Percentiles rank a stretch among this genome's conserved stretches.
phyloP scores from a whole-genome alignment of 1,140 invertebrate genomes.

The Zaprionus nigranus region DNA sequence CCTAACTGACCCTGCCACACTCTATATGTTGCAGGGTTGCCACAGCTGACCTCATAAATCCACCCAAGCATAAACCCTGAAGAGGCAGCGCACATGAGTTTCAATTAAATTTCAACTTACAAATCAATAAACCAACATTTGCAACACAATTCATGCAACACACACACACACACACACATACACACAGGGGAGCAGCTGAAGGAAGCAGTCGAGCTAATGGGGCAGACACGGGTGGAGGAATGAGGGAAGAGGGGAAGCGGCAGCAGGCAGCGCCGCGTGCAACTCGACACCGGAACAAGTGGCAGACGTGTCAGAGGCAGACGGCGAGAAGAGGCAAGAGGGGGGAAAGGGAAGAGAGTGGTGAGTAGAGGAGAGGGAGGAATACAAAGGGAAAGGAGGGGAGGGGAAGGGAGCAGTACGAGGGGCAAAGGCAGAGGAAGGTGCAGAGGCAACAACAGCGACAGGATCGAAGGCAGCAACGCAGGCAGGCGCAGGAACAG shows the following conservation, averaged over 20 bases:
- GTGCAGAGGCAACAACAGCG: no score
- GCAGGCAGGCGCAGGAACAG: not conserved
- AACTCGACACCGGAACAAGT: conserved; percentile 82
- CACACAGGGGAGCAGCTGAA: conserved; percentile 58
- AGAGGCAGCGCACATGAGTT: conserved; percentile 36
- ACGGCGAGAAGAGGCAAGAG: not conserved
- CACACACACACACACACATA: conserved; percentile 14
- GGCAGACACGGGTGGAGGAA: not conserved
- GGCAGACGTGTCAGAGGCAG: conserved; percentile 40
- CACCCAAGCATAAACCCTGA: conserved; percentile 13
- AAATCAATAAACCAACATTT: conserved; percentile 81
- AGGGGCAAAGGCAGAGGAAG: no score
- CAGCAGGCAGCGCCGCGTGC: conserved; percentile 48
- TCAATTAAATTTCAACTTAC: conserved; percentile 82
- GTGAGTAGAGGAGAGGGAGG: not conserved
- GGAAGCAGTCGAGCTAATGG: conserved; percentile 25
- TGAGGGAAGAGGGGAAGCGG: conserved; percentile 6
- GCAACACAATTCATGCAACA: conserved; percentile 71
- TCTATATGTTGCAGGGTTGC: not conserved
- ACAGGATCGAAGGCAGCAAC: no score
- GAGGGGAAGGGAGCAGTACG: not conserved
- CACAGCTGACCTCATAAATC: conserved; percentile 59
- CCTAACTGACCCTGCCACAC: not conserved
- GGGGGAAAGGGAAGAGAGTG: no score
- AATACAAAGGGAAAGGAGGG: no score